Evolutionary conservation across 1,140 invertebrate species (phyloP).

Genomic region (Vanessa atalanta): DNA sequence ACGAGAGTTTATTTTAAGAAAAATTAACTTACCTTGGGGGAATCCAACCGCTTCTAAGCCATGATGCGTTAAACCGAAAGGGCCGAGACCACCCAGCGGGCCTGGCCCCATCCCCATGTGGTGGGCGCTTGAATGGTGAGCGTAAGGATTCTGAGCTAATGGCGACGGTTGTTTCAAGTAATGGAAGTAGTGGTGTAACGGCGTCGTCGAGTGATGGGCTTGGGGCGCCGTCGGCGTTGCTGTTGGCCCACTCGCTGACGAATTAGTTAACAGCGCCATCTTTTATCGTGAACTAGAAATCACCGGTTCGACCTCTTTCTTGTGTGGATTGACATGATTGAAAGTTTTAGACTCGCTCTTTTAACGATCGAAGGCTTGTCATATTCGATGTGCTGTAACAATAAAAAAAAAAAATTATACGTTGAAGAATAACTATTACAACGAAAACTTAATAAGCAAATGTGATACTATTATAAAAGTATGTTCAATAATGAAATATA

Average conservation of each 20-base stretch:
- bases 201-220: constrained; percentile 70
- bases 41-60: constrained; percentile 78
- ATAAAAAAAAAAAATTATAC: constrained; percentile 10
- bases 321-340: constrained; percentile 48
- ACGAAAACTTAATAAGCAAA: not conserved
- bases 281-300: constrained; percentile 46
- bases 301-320: constrained; percentile 59
- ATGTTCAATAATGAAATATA: not conserved
- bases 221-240: constrained; percentile 60
- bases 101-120: constrained; percentile 77
- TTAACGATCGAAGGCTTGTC: constrained; percentile 25
- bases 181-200: constrained; percentile 78
- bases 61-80: constrained; percentile 76
- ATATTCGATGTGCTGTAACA: constrained; percentile 51
- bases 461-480: not conserved
- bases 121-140: constrained; percentile 71
- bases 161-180: constrained; percentile 76
- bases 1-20: not conserved
- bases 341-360: constrained; percentile 22
- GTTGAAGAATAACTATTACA: not conserved
- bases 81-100: constrained; percentile 70
- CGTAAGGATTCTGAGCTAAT: constrained; percentile 73
- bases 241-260: constrained; percentile 61
- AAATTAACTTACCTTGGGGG: constrained; percentile 67
- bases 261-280: constrained; percentile 73